phyloP scores from a whole-genome alignment of 2,113 vertebrate genomes.

The Myrmecophaga tridactyla region DNA sequence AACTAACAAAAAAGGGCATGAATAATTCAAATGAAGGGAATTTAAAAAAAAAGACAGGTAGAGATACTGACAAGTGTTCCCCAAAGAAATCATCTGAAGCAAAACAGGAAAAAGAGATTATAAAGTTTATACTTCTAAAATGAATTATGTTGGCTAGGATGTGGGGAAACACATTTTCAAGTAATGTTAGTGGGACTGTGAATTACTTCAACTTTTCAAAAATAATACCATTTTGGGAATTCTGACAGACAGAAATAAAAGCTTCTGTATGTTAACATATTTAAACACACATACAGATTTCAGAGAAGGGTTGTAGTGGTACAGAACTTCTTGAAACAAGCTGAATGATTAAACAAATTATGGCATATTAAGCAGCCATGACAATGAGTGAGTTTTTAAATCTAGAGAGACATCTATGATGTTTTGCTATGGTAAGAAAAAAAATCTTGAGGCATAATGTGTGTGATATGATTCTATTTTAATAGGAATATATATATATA shows the following conservation, averaged over 20 bases:
- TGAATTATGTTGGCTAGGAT: conserved; percentile 46
- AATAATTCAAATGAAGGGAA: conserved; percentile 39
- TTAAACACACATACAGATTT: not conserved
- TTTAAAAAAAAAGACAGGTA: not conserved
- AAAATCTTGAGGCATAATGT: not conserved
- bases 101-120: conserved; percentile 56
- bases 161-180: conserved; percentile 39
- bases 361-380: not conserved
- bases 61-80: conserved; percentile 29
- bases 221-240: conserved; percentile 28
- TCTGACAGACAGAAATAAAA: conserved; percentile 47
- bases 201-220: conserved; percentile 25
- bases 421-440: not conserved
- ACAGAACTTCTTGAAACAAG: conserved; percentile 12
- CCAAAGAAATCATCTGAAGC: conserved; percentile 58
- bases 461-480: not conserved
- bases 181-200: not conserved
- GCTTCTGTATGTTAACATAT: conserved; percentile 25
- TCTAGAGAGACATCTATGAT: not conserved
- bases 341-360: not conserved
- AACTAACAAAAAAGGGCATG: conserved; percentile 58
- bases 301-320: not conserved
- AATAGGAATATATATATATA: not conserved
- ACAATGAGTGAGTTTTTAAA: not conserved
- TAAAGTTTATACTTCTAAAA: conserved; percentile 55